Evolutionary conservation across 92 coral and sea anemone species (phyloP).

Genomic region (Anthopleura xanthogrammica): DNA sequence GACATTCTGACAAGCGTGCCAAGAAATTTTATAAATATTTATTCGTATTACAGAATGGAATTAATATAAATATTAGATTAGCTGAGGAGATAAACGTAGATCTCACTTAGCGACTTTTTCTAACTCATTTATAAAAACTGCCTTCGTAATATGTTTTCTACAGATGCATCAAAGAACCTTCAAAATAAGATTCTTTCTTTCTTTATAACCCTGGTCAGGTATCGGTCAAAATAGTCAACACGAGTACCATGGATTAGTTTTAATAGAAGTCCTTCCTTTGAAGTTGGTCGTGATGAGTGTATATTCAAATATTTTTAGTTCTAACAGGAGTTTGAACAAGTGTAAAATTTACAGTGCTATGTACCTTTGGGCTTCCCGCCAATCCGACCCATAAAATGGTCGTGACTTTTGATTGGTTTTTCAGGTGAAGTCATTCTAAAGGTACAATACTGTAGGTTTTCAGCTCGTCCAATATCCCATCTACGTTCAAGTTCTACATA

Average conservation of each 20-base stretch:
- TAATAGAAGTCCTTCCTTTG: too few species aligned
- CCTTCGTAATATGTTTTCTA: not conserved
- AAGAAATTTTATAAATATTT: conserved; percentile 18
- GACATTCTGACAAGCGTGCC: not conserved
- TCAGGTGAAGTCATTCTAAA: not conserved
- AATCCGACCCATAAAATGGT: not conserved
- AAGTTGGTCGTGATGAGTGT: too few species aligned
- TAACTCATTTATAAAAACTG: not conserved
- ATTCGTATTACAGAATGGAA: conserved; percentile 22
- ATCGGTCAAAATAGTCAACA: too few species aligned
- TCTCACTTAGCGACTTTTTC: not conserved
- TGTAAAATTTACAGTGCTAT: too few species aligned
- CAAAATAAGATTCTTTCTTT: too few species aligned
- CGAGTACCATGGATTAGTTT: too few species aligned
- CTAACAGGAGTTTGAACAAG: too few species aligned
- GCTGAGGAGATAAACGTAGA: not conserved
- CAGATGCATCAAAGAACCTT: not conserved
- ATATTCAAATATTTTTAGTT: too few species aligned
- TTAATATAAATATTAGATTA: conserved; percentile 17
- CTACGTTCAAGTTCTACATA: too few species aligned
- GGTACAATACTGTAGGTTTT: not conserved
- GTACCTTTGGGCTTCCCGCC: not conserved
- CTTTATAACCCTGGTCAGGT: too few species aligned
- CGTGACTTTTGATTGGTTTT: not conserved
- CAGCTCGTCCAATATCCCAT: not conserved